phyloP scores from a whole-genome alignment of 92 coral and sea anemone genomes.

The Phymanthus crucifer region DNA sequence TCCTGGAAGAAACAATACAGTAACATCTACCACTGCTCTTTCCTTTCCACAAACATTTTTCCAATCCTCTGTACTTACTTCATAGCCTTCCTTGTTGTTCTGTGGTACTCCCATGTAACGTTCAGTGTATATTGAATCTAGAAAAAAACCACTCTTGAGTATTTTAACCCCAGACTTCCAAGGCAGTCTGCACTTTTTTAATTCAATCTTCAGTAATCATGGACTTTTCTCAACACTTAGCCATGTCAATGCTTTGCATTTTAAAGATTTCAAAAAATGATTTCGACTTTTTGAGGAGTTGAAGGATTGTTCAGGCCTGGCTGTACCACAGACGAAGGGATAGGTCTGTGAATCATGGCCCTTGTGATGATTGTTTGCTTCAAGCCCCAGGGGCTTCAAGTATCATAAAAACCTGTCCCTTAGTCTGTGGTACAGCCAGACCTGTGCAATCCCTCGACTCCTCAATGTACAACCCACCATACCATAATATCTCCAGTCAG shows the following conservation, averaged over 20 bases:
- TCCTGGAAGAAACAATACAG: slow-evolving; percentile 37
- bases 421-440: too few relatives aligned
- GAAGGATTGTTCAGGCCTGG: neutral
- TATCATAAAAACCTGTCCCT: too few relatives aligned
- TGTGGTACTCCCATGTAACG: slow-evolving; percentile 91
- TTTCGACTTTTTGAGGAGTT: too few relatives aligned
- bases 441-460: neutral
- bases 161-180: too few relatives aligned
- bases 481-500: slow-evolving; percentile 95
- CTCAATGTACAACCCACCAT: neutral
- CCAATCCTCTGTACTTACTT: slow-evolving; percentile 25
- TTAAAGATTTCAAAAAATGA: too few relatives aligned
- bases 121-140: slow-evolving; percentile 94
- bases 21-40: neutral
- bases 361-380: neutral
- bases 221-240: too few relatives aligned
- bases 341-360: neutral
- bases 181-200: neutral
- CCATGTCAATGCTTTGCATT: neutral
- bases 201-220: neutral
- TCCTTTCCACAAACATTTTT: neutral
- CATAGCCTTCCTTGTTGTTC: slow-evolving; percentile 61
- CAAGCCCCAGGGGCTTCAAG: too few relatives aligned
- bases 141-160: too few relatives aligned
- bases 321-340: too few relatives aligned